Evolutionary conservation across 2,888 invertebrate species (phyloP), one percentile per base, ranked within the genome.

Genomic region (Troilus luridus): DNA sequence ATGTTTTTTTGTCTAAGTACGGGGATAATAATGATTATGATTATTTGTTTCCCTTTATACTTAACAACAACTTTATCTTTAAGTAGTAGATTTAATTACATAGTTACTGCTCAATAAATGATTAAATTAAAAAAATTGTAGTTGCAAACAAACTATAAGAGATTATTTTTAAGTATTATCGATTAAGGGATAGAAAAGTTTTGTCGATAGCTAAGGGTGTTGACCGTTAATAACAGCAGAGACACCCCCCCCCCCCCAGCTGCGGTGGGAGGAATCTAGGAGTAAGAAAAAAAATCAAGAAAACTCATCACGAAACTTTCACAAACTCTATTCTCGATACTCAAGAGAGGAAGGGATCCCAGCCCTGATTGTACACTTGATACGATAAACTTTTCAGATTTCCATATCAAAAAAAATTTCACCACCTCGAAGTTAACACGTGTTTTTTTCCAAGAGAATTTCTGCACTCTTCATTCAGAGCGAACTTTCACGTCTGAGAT

Each of bases 281-380:
- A 56, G n/a, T 58, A 85, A 85, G 58, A 85, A 81, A 56, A 81
- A 77, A 85, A 85, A 56, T 58, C 85, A n/a, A 58, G 85, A 58
- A 85, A 85, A 85, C 85, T 85, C 85, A 85, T 85, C 85, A 85
- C 19, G 56, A 85, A 85, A 85, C 85, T 85, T 85, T 85, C 41
- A 85, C 85, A 85, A 85, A 85, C 85, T 85, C 85, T 56, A 56
- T 85, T 85, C n/a, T 58, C 85, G 85, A 85, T 85, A 85, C 85
- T 56, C 85, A 56, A n/a, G 21, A 2, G 67, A 17, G 72, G 14
- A 58, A n/a, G n/a, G n/a, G 85, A 5, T 58, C 56, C 85, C 7
- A 56, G n/a, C 11, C 56, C 85, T 85, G 85, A 85, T 85, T 85
- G 85, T 85, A 85, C 85, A 85, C 85, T 85, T 85, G 85, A 85